Percentiles rank a stretch among this genome's conserved stretches.
phyloP scores from a whole-genome alignment of 2,888 invertebrate species.

The Cephus runcator region DNA sequence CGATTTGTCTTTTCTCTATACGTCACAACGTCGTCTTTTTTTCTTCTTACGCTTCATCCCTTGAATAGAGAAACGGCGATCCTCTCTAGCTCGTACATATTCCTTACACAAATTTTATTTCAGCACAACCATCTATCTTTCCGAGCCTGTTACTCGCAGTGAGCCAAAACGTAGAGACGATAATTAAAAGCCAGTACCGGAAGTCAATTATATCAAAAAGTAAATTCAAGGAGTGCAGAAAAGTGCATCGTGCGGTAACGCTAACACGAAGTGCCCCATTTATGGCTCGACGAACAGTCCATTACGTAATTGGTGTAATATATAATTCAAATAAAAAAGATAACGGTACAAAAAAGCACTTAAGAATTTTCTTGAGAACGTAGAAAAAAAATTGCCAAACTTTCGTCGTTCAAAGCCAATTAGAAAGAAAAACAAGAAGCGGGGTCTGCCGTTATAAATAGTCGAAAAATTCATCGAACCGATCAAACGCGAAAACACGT shows the following conservation, averaged over 20 bases:
- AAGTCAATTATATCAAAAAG: background rate
- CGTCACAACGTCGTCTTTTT: background rate
- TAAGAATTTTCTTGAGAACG: too few relatives aligned
- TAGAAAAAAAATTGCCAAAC: background rate
- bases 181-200: background rate
- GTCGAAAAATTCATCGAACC: background rate
- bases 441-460: too few relatives aligned
- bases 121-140: background rate
- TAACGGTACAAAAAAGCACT: too few relatives aligned
- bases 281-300: background rate
- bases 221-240: background rate
- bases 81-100: background rate
- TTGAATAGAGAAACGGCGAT: background rate
- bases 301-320: background rate
- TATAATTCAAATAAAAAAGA: background rate
- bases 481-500: background rate
- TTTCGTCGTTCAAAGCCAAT: background rate
- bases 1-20: background rate
- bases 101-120: background rate
- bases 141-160: background rate
- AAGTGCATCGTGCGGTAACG: background rate
- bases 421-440: background rate
- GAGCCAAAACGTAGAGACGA: background rate
- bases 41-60: background rate
- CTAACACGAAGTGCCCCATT: background rate